These are phyloP conservation scores for Phataginus tricuspis DNA, from an alignment of 2,797 vertebrate genomes.

Conservation along the genomic window DNA sequence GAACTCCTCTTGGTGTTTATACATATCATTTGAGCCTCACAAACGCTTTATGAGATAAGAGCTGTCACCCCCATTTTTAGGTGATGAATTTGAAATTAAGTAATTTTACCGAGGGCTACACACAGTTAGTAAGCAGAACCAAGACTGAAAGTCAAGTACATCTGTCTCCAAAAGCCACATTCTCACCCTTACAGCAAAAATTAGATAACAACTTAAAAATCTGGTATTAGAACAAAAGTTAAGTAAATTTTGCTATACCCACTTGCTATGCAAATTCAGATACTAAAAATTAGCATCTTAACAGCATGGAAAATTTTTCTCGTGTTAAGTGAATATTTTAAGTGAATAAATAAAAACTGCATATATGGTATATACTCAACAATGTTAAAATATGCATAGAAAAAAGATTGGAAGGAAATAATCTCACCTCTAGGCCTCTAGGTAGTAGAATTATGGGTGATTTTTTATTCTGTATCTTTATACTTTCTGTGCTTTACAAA, in stretches of 20 bases:
- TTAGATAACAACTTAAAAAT: not conserved
- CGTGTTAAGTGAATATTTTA: not conserved
- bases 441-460: not conserved
- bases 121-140: not conserved
- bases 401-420: not conserved
- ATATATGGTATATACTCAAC: not conserved
- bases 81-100: not conserved
- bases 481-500: not conserved
- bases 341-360: not conserved
- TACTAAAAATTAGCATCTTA: conserved; percentile 2
- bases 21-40: not conserved
- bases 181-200: not conserved
- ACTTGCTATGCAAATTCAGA: not conserved
- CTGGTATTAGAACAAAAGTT: not conserved
- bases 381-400: not conserved
- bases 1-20: not conserved
- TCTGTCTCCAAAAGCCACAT: not conserved
- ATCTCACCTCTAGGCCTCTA: not conserved
- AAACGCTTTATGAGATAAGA: not conserved
- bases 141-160: not conserved
- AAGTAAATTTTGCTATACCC: not conserved
- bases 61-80: not conserved
- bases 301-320: not conserved
- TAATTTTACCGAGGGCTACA: not conserved
- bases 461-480: not conserved